phyloP scores from a whole-genome alignment of 2,797 vertebrate species.

The Oreonectes daqikongensis region DNA sequence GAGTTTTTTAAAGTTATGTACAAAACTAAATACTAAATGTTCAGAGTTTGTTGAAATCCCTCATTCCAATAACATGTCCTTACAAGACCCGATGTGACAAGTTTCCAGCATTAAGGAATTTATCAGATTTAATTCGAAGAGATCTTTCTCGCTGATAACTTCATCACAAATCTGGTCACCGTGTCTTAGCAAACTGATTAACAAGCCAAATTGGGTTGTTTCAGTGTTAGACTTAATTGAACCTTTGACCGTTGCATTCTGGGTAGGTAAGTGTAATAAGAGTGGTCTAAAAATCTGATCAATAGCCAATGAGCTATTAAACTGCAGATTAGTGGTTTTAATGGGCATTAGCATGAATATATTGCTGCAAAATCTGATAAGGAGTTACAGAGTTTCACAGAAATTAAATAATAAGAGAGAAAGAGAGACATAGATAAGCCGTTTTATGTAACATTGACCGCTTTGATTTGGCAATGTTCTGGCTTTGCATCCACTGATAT shows the following conservation, averaged over 20 bases:
- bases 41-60: neutral
- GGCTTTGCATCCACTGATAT: neutral
- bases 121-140: neutral
- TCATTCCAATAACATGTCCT: neutral
- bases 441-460: conserved; percentile 14
- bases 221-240: neutral
- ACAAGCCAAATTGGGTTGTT: neutral
- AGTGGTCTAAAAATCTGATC: neutral
- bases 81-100: neutral
- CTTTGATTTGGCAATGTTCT: conserved; percentile 24
- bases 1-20: too few species aligned
- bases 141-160: too few species aligned
- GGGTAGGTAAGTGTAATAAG: neutral
- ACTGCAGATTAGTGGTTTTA: conserved; percentile 9
- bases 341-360: conserved; percentile 18
- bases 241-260: neutral
- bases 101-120: neutral
- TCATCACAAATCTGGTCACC: neutral
- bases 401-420: conserved; percentile 32
- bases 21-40: neutral
- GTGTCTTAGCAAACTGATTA: neutral
- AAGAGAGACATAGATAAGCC: conserved; percentile 9
- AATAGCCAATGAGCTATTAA: neutral
- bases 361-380: conserved; percentile 13
- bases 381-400: conserved; percentile 31